These are phyloP conservation scores for Lagopus leucura DNA, from an alignment of 2,113 vertebrate species.

Conservation along the genomic window DNA sequence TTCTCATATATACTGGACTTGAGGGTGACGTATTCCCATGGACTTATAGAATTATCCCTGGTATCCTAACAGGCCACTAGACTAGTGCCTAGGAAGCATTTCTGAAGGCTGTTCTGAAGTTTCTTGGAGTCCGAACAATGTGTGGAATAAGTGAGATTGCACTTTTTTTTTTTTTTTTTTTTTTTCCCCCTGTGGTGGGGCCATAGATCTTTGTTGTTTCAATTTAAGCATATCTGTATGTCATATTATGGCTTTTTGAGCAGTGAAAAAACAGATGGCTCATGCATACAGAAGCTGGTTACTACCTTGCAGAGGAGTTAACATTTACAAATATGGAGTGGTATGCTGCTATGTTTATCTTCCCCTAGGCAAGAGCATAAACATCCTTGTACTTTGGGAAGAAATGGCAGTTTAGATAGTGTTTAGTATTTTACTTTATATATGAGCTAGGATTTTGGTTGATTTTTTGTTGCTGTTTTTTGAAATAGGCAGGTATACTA, in stretches of 20 bases:
- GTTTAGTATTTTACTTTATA: neutral
- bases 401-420: neutral
- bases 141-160: neutral
- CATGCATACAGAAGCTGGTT: neutral
- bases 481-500: neutral
- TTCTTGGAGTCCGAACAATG: neutral
- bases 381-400: conserved; percentile 65
- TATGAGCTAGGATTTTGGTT: neutral
- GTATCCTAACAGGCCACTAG: neutral
- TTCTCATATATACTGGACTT: neutral
- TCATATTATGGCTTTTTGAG: neutral
- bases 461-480: neutral
- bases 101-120: neutral
- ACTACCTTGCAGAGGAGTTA: conserved; percentile 15
- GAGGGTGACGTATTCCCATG: neutral
- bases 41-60: neutral
- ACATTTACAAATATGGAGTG: conserved; percentile 89
- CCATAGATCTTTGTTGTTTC: neutral
- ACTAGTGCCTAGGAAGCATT: conserved; percentile 21
- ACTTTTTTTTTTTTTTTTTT: neutral
- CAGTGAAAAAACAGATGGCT: neutral
- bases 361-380: conserved; percentile 70
- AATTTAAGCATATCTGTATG: neutral
- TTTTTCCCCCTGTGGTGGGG: neutral
- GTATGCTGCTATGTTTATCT: conserved; percentile 80